Evolutionary conservation across 2,888 invertebrate species (phyloP), one percentile per base, ranked within the genome.

Genomic region (Acleris cristana): DNA sequence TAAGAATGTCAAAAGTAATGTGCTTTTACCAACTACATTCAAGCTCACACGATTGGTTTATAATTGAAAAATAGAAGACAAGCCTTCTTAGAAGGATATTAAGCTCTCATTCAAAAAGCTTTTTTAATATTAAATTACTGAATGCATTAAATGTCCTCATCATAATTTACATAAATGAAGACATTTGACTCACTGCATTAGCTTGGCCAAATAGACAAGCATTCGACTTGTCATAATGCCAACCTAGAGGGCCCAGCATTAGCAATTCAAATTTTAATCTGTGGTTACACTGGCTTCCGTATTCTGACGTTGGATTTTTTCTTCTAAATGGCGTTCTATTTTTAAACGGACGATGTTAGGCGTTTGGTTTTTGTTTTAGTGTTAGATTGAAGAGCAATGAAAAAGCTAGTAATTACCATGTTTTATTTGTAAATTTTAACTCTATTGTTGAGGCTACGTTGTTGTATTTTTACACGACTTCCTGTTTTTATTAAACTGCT

Each of bases 241-340:
- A 63, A 57, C 67, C 53, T 67, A 40, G 44, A 53, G 16, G 19
- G 54, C 23, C 52, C 19, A n/a, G 26, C 57, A 67, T 67, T 63
- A 58, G 58, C 67, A 67, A 67, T 65, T 65, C 65, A 65, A 59
- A 68, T 68, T 64, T 62, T 58, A 44, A 30, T 62, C 61, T 56
- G 30, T 53, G 49, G 57, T 34, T 60, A 60, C 60, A 65, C 34
- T 51, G 64, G 63, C 45, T 34, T 45, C 40, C 19, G 23, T 18
- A 26, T 52, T 66, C 52, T 52, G 61, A 52, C 56, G 51, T 62
- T 34, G 12, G 56, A 52, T 52, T 54, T 55, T 26, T 19, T 44
- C 26, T 52, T 7, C 26, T 7, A 34, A 59, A 49, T 21, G 21
- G 40, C 44, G 44, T 54, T 54, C 34, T 10, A 30, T 54, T 8